Evolutionary conservation across 53 echinoderm and acorn worm genomes (phyloP), one percentile per base, ranked within the genome.

Genomic region (Luidia sarsii): DNA sequence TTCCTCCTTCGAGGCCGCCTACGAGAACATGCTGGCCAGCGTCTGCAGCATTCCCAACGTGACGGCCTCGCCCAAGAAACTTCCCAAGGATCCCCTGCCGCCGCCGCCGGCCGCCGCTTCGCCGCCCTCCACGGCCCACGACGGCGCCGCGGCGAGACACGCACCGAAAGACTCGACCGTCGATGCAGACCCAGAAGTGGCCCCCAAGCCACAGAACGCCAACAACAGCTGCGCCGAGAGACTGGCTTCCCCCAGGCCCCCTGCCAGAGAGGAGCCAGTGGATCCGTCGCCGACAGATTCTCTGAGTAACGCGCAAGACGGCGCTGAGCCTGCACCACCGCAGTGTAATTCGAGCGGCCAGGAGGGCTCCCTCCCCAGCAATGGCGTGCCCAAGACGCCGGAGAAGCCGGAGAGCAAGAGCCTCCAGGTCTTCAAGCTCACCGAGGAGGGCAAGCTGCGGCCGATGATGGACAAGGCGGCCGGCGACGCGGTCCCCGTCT

Each of bases 1-100:
- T 48, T 57, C 87, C 38, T 71, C 87, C 22, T 87, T 64, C 81
- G 80, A 87, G 68, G 87, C 87, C 30, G 87, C 81, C 39, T 87
- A 87, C 49, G 63, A 69, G 50, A 87, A 64, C 50, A 84, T 84
- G 83, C 73, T 84, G 51, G 84, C 84, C 39, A 84, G 84, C 50
- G 84, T 65, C 1, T 60, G 84, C 41, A 84, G 84, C 33, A 64
- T 84, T 21, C 84, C 84, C 19, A 64, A 73, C 23, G 71, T 84
- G 63, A 84, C 72, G 31, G 59, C 77, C 61, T 29, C 46, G 19
- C 61, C 77, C 14, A 70, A 83, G 33, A 56, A 84, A 64, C 72
- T 65, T 50, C 4, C 18, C 45, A 79, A 63, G 30, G 49, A 63
- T 29, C 16, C 28, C 2, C 79, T 48, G 4, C 1, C 46, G 16